phyloP scores from a whole-genome alignment of 2,113 vertebrate genomes.

The Thinocorus orbignyianus region DNA sequence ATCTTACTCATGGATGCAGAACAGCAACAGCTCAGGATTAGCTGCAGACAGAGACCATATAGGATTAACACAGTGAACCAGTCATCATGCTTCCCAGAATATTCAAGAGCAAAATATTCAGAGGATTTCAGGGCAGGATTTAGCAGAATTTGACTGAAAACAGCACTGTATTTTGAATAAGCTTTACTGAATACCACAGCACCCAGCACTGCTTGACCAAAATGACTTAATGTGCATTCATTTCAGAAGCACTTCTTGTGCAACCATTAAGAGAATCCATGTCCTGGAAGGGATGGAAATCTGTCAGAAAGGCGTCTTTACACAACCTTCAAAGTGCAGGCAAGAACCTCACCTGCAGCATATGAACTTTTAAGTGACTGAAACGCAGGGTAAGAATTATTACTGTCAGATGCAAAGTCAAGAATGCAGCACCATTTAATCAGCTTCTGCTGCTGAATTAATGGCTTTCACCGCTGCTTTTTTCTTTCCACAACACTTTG shows the following conservation, averaged over 20 bases:
- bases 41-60: constrained; percentile 54
- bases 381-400: neutral
- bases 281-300: neutral
- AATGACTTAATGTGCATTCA: neutral
- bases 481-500: neutral
- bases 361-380: neutral
- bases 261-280: neutral
- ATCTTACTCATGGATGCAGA: constrained; percentile 46
- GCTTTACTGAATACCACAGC: neutral
- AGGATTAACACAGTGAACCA: constrained; percentile 60
- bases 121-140: constrained; percentile 56
- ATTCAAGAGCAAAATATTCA: constrained; percentile 52
- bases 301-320: neutral
- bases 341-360: neutral
- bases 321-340: neutral
- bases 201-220: neutral
- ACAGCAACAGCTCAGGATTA: constrained; percentile 61
- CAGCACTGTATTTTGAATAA: neutral
- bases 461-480: neutral
- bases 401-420: neutral
- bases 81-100: constrained; percentile 37
- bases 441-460: constrained; percentile 28
- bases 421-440: constrained; percentile 1
- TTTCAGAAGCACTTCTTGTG: neutral
- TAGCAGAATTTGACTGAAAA: constrained; percentile 40